These are phyloP conservation scores for Bos indicus DNA, from an alignment of 2,113 vertebrate species.

Conservation along the genomic window DNA sequence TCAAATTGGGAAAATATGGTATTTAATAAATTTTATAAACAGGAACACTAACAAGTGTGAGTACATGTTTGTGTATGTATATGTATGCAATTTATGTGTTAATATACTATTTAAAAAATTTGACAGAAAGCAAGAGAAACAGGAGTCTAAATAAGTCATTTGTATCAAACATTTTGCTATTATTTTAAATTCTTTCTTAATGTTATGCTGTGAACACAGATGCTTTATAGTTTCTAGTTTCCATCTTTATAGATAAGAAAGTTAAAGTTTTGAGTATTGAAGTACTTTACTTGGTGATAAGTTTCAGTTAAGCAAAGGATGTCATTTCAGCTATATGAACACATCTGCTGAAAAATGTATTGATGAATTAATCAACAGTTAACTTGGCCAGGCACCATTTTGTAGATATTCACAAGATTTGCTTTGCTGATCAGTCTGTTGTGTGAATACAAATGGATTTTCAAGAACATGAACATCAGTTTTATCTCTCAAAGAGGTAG, in stretches of 20 bases:
- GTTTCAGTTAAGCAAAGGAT: neutral
- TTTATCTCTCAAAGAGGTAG: neutral
- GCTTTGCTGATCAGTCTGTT: neutral
- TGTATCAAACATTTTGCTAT: neutral
- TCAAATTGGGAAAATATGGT: neutral
- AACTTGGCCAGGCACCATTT: neutral
- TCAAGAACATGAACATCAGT: neutral
- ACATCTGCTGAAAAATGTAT: neutral
- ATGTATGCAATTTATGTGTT: neutral
- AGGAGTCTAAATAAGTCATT: neutral
- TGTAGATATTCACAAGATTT: neutral
- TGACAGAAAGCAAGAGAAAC: neutral
- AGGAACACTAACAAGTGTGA: neutral
- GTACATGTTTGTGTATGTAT: neutral
- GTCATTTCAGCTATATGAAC: neutral
- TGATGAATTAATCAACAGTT: neutral
- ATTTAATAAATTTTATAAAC: neutral
- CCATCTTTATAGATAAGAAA: neutral
- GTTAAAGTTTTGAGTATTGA: neutral
- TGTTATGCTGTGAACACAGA: neutral
- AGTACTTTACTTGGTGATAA: neutral
- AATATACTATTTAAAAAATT: neutral
- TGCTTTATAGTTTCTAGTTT: slow-evolving; percentile 34
- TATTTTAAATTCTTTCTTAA: neutral
- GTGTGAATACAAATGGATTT: neutral